Conservation (phyloP, 2,888 invertebrate genomes). For the Erebia epiphron region DNA sequence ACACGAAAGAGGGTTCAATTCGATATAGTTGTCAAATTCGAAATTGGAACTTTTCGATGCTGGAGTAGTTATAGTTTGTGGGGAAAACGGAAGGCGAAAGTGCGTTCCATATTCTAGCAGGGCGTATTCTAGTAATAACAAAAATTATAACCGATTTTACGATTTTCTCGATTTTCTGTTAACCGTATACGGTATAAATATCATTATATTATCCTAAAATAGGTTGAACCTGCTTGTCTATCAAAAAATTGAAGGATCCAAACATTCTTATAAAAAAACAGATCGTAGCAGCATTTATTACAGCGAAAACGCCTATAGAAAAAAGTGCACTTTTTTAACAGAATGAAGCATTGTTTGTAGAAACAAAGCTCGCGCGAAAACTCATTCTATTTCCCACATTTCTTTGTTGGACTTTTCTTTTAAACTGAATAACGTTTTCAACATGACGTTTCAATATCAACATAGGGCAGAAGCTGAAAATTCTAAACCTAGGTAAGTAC, state of each 20-base stretch:
- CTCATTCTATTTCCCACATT: constrained; percentile 12
- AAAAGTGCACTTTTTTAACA: constrained; percentile 16
- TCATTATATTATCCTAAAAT: too few relatives aligned
- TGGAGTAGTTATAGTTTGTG: too few relatives aligned
- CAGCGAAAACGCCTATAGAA: constrained; percentile 1
- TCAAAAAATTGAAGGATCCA: neutral
- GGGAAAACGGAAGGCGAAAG: too few relatives aligned
- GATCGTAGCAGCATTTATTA: neutral
- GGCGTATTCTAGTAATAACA: too few relatives aligned
- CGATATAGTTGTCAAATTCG: too few relatives aligned
- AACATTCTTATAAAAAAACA: neutral
- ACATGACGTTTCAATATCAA: neutral
- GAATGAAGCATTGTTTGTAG: constrained; percentile 15
- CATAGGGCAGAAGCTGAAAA: neutral
- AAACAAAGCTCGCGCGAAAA: constrained; percentile 9
- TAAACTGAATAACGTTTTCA: neutral
- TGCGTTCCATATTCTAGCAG: too few relatives aligned
- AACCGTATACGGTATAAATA: too few relatives aligned
- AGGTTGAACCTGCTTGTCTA: neutral
- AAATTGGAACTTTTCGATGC: too few relatives aligned
- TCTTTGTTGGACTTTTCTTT: constrained; percentile 1
- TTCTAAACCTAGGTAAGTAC: neutral
- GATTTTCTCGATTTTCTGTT: too few relatives aligned
- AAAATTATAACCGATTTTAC: too few relatives aligned
- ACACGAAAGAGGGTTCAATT: too few relatives aligned